These are phyloP conservation scores for Enoplosus armatus DNA, from an alignment of 2,797 vertebrate species.

Conservation along the genomic window DNA sequence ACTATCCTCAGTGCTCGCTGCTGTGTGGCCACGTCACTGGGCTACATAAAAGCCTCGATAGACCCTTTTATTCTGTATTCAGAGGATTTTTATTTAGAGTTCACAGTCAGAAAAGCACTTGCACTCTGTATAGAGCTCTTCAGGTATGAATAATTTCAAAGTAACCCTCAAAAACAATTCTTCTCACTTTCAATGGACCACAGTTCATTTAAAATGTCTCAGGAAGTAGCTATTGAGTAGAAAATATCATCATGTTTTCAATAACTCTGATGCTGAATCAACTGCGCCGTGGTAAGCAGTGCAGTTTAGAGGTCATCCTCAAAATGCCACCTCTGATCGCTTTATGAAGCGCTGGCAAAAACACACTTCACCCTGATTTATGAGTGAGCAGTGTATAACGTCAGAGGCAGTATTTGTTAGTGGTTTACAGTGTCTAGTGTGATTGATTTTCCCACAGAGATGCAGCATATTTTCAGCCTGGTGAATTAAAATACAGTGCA, in stretches of 20 bases:
- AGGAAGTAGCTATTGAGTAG: conserved; percentile 62
- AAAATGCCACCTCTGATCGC: conserved; percentile 67
- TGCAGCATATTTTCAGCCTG: conserved; percentile 32
- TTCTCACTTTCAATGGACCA: conserved; percentile 51
- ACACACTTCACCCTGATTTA: conserved; percentile 54
- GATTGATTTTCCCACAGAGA: conserved; percentile 50
- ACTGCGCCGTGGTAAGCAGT: conserved; percentile 35
- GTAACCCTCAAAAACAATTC: conserved; percentile 52
- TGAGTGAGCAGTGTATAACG: conserved; percentile 40
- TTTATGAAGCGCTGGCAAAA: conserved; percentile 49
- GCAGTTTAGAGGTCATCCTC: conserved; percentile 67
- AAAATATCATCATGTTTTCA: conserved; percentile 67
- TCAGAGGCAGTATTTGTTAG: conserved; percentile 33
- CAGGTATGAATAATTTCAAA: conserved; percentile 58
- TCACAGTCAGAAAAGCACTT: conserved; percentile 51
- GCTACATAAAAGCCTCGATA: conserved; percentile 41
- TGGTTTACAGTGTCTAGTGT: conserved; percentile 12
- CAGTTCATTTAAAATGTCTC: conserved; percentile 61
- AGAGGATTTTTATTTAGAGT: conserved; percentile 56
- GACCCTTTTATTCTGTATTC: conserved; percentile 48
- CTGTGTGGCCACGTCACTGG: conserved; percentile 21
- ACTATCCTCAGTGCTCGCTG: conserved; percentile 12
- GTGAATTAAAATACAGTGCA: conserved; percentile 18
- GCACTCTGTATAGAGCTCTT: conserved; percentile 55
- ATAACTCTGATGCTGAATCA: conserved; percentile 60